Base-by-base conservation (phyloP, 2,113 vertebrate species). In the Saguinus imperator region DNA sequence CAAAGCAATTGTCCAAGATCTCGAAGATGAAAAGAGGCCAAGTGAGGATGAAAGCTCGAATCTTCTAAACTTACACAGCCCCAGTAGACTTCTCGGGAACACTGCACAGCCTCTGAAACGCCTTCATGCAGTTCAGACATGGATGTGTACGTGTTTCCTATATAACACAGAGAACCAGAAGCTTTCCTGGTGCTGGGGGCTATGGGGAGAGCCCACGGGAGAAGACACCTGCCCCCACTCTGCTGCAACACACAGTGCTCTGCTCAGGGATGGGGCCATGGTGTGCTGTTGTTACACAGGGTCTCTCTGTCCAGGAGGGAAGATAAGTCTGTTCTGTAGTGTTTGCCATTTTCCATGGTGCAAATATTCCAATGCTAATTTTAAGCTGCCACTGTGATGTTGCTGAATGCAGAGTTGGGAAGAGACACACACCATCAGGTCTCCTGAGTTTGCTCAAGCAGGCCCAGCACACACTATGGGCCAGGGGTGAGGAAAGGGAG, bases 371-470 rank as follows among this genome's bases (percentile, higher is more conserved):
- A 7, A 5, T 27, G 55, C 79, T 80, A 68, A 40, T 55, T 68
- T 81, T 43, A 32, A 79, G 68, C 75, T 35, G 40, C 37, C 17
- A 29, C 32, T 1, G 0, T 68, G 25, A 52, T 43, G 20, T 23
- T 75, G 55, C 20, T 8, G 14, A 72, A 77, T 3, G 29, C 68
- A 29, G 66, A 50, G 16, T 0, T 40, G 29, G 94, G 20, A 83
- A 91, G 21, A 48, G 16, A 27, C 3, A 43, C 21, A 18, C 40
- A 61, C 43, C 3, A 18, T 85, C 3, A 6, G n/a, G 27, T 5
- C 3, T 50, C 25, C 0, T 14, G 0, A 12, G 27, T 18, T 27
- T 23, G 25, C 32, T 8, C 21, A 1, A 23, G 14, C 58, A 55
- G 58, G 25, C 64, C n/a, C 73, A 64, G 66, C 11, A 57, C 68